These are phyloP conservation scores for Psittacara wagleri DNA, from an alignment of 2,113 vertebrate genomes.

Conservation along the genomic window DNA sequence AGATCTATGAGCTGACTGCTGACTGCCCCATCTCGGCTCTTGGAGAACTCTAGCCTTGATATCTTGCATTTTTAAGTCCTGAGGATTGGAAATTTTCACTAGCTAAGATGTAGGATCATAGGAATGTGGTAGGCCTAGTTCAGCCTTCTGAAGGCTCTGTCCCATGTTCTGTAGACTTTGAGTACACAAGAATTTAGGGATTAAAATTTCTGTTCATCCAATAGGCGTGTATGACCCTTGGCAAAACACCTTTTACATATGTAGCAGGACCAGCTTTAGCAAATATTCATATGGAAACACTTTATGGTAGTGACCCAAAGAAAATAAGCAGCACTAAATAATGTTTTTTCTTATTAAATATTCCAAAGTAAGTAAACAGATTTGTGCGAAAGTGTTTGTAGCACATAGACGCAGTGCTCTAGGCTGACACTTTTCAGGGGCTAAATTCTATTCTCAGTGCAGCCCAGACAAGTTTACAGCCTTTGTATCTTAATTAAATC, in stretches of 20 bases:
- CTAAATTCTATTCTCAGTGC: neutral
- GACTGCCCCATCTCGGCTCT: neutral
- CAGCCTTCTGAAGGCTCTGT: neutral
- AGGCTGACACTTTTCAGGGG: neutral
- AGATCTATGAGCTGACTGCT: neutral
- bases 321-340: neutral
- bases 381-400: neutral
- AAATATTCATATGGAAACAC: neutral
- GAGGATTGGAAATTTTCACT: neutral
- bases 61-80: neutral
- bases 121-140: neutral
- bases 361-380: neutral
- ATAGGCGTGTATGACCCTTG: neutral
- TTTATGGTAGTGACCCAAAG: neutral
- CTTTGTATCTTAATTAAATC: slow-evolving; percentile 63
- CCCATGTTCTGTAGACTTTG: neutral
- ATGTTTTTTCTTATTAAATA: neutral
- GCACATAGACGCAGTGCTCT: neutral
- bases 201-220: neutral
- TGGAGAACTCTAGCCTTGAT: neutral
- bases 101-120: neutral
- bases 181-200: neutral
- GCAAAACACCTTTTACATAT: neutral
- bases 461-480: neutral
- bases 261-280: neutral